These are phyloP conservation scores for Stichodactyla mertensii DNA, from an alignment of 64 coral and sea anemone genomes.

Conservation along the genomic window DNA sequence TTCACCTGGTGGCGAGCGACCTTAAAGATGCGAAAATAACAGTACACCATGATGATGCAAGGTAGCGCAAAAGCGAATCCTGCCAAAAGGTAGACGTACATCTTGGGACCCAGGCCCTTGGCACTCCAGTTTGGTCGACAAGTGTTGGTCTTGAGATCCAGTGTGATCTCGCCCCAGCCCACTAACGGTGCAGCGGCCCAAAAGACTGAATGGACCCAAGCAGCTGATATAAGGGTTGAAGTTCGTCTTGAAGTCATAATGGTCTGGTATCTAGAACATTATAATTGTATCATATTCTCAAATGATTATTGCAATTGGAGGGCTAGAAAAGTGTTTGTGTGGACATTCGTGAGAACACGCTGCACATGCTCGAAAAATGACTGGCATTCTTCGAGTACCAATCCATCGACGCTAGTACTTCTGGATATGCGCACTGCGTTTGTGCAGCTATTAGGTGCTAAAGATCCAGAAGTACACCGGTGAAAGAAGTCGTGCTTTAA, in stretches of 20 bases:
- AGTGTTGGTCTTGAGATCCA: constrained; percentile 58
- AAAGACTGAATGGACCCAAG: constrained; percentile 74
- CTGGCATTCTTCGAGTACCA: no score
- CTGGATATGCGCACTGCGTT: no score
- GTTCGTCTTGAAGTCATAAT: constrained; percentile 27
- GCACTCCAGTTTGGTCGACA: constrained; percentile 70
- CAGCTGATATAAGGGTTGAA: constrained; percentile 1
- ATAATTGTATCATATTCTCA: no score
- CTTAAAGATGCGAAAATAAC: constrained; percentile 62
- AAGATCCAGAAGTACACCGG: no score
- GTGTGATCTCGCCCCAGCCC: constrained; percentile 69
- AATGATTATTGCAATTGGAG: no score
- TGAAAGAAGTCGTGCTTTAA: no score
- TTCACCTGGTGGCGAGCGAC: constrained; percentile 61
- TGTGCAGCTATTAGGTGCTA: no score
- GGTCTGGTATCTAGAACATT: constrained; percentile 33
- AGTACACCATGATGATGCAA: constrained; percentile 45
- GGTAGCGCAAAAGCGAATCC: constrained; percentile 55
- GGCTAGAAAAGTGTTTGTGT: no score
- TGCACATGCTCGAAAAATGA: no score
- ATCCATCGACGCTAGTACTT: no score
- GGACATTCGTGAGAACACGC: no score
- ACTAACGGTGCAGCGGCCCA: constrained; percentile 73
- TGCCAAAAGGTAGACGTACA: constrained; percentile 54
- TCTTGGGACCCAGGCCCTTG: constrained; percentile 17